These are phyloP conservation scores for Drosophila melanica DNA, from an alignment of 1,140 invertebrate genomes.

Conservation along the genomic window DNA sequence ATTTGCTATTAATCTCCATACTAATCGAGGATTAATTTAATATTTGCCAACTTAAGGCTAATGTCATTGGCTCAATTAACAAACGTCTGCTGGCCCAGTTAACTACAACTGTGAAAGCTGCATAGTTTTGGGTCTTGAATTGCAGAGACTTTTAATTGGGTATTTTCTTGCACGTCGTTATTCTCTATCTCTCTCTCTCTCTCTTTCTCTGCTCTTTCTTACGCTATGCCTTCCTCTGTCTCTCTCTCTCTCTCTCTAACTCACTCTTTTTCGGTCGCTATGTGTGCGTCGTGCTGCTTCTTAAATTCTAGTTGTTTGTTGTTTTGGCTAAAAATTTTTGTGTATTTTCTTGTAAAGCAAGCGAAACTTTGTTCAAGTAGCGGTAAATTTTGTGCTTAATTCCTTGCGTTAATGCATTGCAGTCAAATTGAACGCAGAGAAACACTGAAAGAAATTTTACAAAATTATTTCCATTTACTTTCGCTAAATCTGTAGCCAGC, in stretches of 20 bases:
- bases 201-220: no score
- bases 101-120: slow-evolving; percentile 30
- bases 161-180: slow-evolving; percentile 21
- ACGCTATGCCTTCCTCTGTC: no score
- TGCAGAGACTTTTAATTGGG: slow-evolving; percentile 44
- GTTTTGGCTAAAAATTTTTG: slow-evolving; percentile 27
- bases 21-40: neutral
- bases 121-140: slow-evolving; percentile 22
- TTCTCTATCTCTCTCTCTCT: neutral
- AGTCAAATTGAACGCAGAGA: slow-evolving; percentile 16
- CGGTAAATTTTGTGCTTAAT: slow-evolving; percentile 40
- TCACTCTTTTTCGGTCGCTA: neutral
- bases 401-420: slow-evolving; percentile 33
- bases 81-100: slow-evolving; percentile 3
- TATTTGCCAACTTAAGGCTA: slow-evolving; percentile 1
- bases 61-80: slow-evolving; percentile 16
- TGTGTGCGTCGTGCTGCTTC: slow-evolving; percentile 20
- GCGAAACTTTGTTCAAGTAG: slow-evolving; percentile 49
- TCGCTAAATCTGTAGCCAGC: slow-evolving; percentile 52
- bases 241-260: neutral
- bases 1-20: neutral
- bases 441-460: slow-evolving; percentile 4
- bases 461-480: slow-evolving; percentile 14
- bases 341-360: slow-evolving; percentile 35
- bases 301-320: slow-evolving; percentile 36